Conservation (phyloP, 2,888 invertebrate genomes). For the Matsumyia berberina region DNA sequence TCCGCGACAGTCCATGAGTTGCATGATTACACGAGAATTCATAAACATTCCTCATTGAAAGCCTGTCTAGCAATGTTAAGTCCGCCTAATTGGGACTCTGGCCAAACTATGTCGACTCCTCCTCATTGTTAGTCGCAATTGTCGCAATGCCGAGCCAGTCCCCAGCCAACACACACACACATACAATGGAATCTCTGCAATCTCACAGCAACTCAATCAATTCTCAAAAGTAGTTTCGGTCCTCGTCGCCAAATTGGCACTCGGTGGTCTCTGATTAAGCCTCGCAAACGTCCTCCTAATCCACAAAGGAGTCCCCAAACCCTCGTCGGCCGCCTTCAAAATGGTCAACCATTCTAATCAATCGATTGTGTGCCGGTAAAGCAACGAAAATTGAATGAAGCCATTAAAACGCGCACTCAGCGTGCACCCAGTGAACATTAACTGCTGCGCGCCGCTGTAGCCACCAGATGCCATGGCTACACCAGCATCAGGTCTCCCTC, state of each 20-base stretch:
- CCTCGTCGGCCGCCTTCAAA: not conserved
- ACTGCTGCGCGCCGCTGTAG: constrained; percentile 29
- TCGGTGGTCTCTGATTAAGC: constrained; percentile 65
- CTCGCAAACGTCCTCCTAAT: constrained; percentile 13
- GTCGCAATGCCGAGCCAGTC: constrained; percentile 4
- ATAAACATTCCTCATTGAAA: constrained; percentile 52
- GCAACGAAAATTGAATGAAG: constrained; percentile 74
- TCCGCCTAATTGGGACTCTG: constrained; percentile 54
- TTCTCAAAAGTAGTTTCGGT: constrained; percentile 42
- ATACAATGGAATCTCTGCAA: constrained; percentile 1
- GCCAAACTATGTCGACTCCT: constrained; percentile 67
- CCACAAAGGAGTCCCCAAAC: not conserved
- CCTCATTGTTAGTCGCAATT: constrained; percentile 53
- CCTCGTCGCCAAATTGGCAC: constrained; percentile 74
- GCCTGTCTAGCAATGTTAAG: constrained; percentile 13
- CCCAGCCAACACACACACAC: not conserved
- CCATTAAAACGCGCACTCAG: constrained; percentile 70
- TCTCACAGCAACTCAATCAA: constrained; percentile 67
- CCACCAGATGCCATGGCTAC: constrained; percentile 53
- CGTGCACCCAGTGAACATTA: constrained; percentile 64
- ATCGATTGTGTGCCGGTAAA: constrained; percentile 60
- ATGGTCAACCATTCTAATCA: constrained; percentile 71
- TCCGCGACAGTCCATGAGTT: not conserved
- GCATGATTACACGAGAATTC: constrained; percentile 43
- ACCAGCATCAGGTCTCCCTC: not conserved